Percentiles rank a stretch among this genome's conserved stretches.
phyloP scores from a whole-genome alignment of 2,888 invertebrate species.

The Zygaena filipendulae region DNA sequence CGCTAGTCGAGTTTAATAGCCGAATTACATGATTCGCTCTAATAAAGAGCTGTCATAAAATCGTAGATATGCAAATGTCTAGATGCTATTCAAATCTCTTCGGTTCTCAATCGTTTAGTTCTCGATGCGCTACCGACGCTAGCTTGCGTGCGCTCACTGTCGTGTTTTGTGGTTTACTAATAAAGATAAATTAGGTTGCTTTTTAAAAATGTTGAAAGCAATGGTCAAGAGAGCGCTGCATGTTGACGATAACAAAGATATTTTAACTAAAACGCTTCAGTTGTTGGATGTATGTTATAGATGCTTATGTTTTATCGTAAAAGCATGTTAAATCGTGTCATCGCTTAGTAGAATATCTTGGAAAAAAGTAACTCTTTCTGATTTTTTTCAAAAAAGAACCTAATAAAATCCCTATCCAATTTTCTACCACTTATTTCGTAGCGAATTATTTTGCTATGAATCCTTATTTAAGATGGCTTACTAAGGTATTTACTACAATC shows the following conservation, averaged over 20 bases:
- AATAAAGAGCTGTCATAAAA: slow-evolving; percentile 50
- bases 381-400: too few species aligned
- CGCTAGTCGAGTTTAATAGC: slow-evolving; percentile 33
- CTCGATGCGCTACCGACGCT: slow-evolving; percentile 37
- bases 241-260: slow-evolving; percentile 35
- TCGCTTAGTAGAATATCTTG: too few species aligned
- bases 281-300: slow-evolving; percentile 40
- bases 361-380: too few species aligned
- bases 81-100: too few species aligned
- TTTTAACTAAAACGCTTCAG: slow-evolving; percentile 40
- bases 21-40: slow-evolving; percentile 53
- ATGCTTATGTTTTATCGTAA: slow-evolving; percentile 4
- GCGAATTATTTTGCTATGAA: background rate
- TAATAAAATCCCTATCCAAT: too few species aligned
- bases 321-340: too few species aligned
- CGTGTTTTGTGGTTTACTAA: slow-evolving; percentile 24
- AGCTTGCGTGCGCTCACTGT: slow-evolving; percentile 45
- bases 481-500: background rate
- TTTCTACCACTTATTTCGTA: too few species aligned
- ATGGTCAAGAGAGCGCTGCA: slow-evolving; percentile 52
- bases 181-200: slow-evolving; percentile 17
- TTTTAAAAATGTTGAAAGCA: slow-evolving; percentile 46
- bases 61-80: slow-evolving; percentile 47
- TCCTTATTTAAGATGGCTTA: background rate
- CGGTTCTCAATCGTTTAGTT: too few species aligned